phyloP scores from a whole-genome alignment of 2,113 vertebrate species.

The Chinchilla lanigera region DNA sequence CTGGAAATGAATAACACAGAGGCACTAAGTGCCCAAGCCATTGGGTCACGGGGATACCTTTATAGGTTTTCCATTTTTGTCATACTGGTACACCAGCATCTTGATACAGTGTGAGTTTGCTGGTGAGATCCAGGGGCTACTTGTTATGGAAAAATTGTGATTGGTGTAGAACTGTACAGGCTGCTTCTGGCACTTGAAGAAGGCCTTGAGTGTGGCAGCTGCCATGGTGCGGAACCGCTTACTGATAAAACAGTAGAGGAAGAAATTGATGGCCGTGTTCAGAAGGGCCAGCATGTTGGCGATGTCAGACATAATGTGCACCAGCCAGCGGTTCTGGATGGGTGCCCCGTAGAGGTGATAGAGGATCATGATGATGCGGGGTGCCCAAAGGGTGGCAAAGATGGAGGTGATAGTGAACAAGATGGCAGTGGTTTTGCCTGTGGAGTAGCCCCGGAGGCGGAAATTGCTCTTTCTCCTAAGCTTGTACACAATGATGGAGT shows the following conservation, averaged over 20 bases:
- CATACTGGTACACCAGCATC: slow-evolving; percentile 98
- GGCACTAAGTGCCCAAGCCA: slow-evolving; percentile 26
- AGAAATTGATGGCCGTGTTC: slow-evolving; percentile 99
- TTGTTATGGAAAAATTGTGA: slow-evolving; percentile 98
- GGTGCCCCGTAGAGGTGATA: slow-evolving; percentile 96
- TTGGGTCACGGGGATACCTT: slow-evolving; percentile 93
- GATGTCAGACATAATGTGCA: slow-evolving; percentile 92
- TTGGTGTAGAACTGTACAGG: slow-evolving; percentile 95
- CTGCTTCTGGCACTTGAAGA: slow-evolving; percentile 95
- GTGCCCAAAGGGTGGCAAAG: slow-evolving; percentile 96
- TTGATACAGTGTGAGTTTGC: slow-evolving; percentile 99
- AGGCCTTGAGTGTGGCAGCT: slow-evolving; percentile 92
- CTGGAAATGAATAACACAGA: slow-evolving; percentile 76
- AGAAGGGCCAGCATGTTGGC: slow-evolving; percentile 97
- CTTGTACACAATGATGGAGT: slow-evolving; percentile 94
- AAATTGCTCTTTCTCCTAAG: slow-evolving; percentile 94
- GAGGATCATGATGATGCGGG: slow-evolving; percentile 94
- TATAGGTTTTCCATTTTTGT: slow-evolving; percentile 97
- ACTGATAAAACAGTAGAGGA: slow-evolving; percentile 99
- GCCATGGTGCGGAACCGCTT: slow-evolving; percentile 97
- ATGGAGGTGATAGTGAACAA: slow-evolving; percentile 96
- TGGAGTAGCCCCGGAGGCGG: slow-evolving; percentile 95
- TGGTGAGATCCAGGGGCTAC: slow-evolving; percentile 98
- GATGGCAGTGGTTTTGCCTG: slow-evolving; percentile 97
- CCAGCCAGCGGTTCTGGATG: slow-evolving; percentile 90